Conservation (phyloP, 1,140 invertebrate genomes). For the Ectropis grisescens region DNA sequence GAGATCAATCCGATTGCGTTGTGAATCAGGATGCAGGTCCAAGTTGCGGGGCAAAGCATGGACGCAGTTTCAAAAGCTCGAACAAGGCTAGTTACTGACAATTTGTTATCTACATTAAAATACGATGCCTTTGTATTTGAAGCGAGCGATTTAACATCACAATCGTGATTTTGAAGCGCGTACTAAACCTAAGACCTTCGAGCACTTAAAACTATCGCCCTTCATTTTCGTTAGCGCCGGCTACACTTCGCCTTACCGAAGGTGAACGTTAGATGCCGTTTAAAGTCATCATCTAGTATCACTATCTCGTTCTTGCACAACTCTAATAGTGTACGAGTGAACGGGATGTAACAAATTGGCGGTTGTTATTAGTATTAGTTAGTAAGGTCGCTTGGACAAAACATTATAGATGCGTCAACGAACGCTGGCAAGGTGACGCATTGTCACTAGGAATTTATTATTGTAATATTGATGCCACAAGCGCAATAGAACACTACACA, state of each 20-base stretch:
- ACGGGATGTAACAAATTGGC: conserved; percentile 35
- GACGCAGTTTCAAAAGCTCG: too few species aligned
- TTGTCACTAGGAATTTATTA: conserved; percentile 62
- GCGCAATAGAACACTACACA: conserved; percentile 28
- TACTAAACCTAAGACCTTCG: conserved; percentile 45
- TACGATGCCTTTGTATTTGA: too few species aligned
- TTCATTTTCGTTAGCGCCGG: conserved; percentile 66
- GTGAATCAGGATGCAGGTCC: too few species aligned
- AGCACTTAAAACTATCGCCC: conserved; percentile 50
- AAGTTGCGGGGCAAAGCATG: too few species aligned
- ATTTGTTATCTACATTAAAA: too few species aligned
- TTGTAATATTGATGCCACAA: conserved; percentile 42
- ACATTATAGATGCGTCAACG: conserved; percentile 66
- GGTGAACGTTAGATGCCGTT: conserved; percentile 47
- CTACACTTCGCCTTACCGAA: conserved; percentile 56
- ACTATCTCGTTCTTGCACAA: conserved; percentile 31
- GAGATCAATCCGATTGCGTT: too few species aligned
- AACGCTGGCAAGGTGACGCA: conserved; percentile 63
- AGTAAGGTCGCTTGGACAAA: conserved; percentile 63
- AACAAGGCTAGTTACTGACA: too few species aligned
- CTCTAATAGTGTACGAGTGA: conserved; percentile 27
- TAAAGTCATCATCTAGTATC: conserved; percentile 32
- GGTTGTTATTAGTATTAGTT: conserved; percentile 48
- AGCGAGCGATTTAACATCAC: too few species aligned
- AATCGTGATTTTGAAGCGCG: neutral